These are phyloP conservation scores for Drosophila bocqueti DNA, from an alignment of 1,140 invertebrate species.

Conservation along the genomic window DNA sequence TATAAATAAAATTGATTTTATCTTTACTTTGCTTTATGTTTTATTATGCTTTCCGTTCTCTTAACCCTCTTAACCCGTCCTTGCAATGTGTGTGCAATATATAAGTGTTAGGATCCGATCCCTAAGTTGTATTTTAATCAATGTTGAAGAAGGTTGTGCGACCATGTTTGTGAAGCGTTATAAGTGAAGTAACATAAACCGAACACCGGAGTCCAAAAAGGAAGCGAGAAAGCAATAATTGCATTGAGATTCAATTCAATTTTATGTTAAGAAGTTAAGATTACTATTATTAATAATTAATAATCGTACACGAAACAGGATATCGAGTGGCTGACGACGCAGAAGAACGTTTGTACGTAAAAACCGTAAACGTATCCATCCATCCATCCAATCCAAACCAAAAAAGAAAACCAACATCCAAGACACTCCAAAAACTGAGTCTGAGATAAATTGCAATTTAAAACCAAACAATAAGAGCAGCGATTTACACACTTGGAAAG, in stretches of 20 bases:
- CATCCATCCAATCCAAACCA: constrained; percentile 68
- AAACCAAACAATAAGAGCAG: constrained; percentile 56
- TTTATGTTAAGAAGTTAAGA: constrained; percentile 62
- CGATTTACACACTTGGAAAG: constrained; percentile 72
- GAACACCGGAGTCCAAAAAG: constrained; percentile 59
- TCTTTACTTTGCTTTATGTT: constrained; percentile 27
- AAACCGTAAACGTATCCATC: constrained; percentile 77
- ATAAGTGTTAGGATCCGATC: constrained; percentile 49
- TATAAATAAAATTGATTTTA: constrained; percentile 76
- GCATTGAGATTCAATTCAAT: constrained; percentile 65
- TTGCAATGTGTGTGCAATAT: constrained; percentile 67
- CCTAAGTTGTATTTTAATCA: constrained; percentile 49
- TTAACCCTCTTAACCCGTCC: constrained; percentile 18
- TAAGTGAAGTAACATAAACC: constrained; percentile 43
- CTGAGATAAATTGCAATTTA: constrained; percentile 83
- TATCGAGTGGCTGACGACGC: constrained; percentile 32
- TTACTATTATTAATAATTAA: constrained; percentile 26
- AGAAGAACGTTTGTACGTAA: constrained; percentile 68
- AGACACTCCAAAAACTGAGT: constrained; percentile 83
- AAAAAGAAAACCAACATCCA: constrained; percentile 57
- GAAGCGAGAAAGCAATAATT: constrained; percentile 73
- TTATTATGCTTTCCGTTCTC: constrained; percentile 4
- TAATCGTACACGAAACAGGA: constrained; percentile 40
- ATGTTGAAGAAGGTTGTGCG: constrained; percentile 79
- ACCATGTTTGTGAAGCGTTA: constrained; percentile 75